Conservation (phyloP, 2,113 vertebrate genomes). For the Oreocharis arfaki region DNA sequence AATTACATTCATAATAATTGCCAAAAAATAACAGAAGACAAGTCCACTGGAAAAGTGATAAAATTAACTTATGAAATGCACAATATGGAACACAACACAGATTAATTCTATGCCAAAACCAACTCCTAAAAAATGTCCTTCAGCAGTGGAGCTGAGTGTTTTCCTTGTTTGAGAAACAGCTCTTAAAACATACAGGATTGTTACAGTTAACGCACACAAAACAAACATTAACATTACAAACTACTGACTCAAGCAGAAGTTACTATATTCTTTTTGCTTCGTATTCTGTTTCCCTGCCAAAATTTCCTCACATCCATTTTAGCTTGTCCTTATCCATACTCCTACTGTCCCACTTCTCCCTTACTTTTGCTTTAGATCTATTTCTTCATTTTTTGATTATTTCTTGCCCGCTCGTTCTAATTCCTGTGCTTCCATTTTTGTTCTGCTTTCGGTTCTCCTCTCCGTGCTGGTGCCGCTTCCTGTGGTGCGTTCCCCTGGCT, state of each 20-base stretch:
- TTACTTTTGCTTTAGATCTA: background rate
- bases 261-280: background rate
- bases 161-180: background rate
- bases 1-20: background rate
- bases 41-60: background rate
- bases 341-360: background rate
- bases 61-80: background rate
- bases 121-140: background rate
- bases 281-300: background rate
- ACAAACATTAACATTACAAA: background rate
- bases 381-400: background rate
- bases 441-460: background rate
- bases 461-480: background rate
- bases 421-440: background rate
- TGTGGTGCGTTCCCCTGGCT: rapidly evolving
- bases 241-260: background rate
- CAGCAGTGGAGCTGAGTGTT: background rate
- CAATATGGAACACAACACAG: background rate
- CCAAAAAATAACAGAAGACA: background rate
- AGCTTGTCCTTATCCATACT: background rate
- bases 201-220: background rate
- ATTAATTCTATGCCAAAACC: background rate
- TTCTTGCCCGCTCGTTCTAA: background rate
- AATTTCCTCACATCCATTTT: background rate
- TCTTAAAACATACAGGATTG: background rate